A percentile compares a stretch with the other conserved stretches of the same genome.
Evolutionary conservation across 1,140 invertebrate species (phyloP).

Genomic region (Orchesella cincta): DNA sequence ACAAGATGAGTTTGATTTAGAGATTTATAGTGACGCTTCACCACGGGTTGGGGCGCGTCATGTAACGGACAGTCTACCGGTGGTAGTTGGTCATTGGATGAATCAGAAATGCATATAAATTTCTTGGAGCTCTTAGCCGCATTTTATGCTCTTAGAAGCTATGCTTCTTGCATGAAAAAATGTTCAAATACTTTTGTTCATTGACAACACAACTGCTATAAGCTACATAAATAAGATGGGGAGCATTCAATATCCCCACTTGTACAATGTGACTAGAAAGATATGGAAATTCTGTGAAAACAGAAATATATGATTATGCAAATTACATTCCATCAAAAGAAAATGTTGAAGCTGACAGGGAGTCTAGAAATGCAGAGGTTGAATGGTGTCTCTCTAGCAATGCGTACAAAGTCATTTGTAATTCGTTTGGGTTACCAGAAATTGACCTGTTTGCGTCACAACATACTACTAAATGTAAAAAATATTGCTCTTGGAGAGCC

Average conservation of each 20-base stretch:
- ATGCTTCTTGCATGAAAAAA: not conserved
- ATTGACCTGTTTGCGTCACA: conserved; percentile 6
- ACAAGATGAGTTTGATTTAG: conserved; percentile 12
- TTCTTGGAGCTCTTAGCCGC: conserved; percentile 21
- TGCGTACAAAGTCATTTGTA: not conserved
- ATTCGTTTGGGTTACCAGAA: not conserved
- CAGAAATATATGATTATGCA: not conserved
- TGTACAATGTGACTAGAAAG: conserved; percentile 2
- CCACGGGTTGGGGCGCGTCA: conserved; percentile 25
- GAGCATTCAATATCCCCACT: not conserved
- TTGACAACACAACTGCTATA: conserved; percentile 32
- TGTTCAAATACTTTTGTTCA: not conserved
- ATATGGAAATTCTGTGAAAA: conserved; percentile 21
- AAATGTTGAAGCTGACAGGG: not conserved
- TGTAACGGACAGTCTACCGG: not conserved
- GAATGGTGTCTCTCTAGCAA: not conserved
- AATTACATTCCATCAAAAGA: not conserved
- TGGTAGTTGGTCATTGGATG: not conserved
- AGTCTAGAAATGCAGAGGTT: not conserved
- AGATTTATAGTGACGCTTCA: conserved; percentile 31
- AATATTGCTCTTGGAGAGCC: not conserved
- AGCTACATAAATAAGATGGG: conserved; percentile 36
- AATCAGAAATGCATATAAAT: not conserved
- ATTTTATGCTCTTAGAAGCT: not conserved
- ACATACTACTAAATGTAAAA: not conserved